Evolutionary conservation across 2,113 vertebrate genomes (phyloP), one percentile per base, ranked within the genome.

Genomic region (Melanostigma gelatinosum): DNA sequence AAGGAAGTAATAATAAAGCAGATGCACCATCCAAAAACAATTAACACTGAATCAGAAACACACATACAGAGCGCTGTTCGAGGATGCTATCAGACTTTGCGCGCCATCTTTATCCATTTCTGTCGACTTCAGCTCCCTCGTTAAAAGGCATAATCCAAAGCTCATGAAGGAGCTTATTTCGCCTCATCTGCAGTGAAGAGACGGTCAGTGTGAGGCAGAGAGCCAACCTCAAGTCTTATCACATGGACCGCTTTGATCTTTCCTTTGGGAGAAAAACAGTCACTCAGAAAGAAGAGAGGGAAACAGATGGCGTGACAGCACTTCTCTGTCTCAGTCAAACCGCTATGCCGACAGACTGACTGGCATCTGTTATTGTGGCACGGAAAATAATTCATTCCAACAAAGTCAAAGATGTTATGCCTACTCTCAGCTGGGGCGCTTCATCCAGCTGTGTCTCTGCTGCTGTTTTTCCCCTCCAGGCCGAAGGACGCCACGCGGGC

Each of bases 401-500:
- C 69, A 67, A 77, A 87, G 76, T 73, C 44, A 32, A 64, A 60
- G 65, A 80, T 77, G 68, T 64, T 60, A 8, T 36, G 54, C 62
- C 55, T 32, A 4, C 57, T 64, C 44, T 70, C 84, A 60, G 84
- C 74, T n/a, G 65, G 62, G 58, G 20, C n/a, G 29, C 22, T 69
- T 46, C 29, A 72, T 76, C 72, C 65, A 71, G 42, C 82, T 79
- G 34, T 68, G 34, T 75, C 22, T 71, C 50, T 29, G 64, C 24
- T 87, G n/a, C 66, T 80, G 48, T 91, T 40, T 90, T 16, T 16
- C 15, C 38, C 88, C 87, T 90, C 77, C 72, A 99, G 98, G 86
- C 98, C 98, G n/a, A 99, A 97, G 95, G 98, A 99, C 55, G 97
- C 97, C 67, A 97, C 98, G 88, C 95, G 97, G 34, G 98, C 98